phyloP scores from a whole-genome alignment of 2,113 vertebrate genomes.

The Rhizomys pruinosus region DNA sequence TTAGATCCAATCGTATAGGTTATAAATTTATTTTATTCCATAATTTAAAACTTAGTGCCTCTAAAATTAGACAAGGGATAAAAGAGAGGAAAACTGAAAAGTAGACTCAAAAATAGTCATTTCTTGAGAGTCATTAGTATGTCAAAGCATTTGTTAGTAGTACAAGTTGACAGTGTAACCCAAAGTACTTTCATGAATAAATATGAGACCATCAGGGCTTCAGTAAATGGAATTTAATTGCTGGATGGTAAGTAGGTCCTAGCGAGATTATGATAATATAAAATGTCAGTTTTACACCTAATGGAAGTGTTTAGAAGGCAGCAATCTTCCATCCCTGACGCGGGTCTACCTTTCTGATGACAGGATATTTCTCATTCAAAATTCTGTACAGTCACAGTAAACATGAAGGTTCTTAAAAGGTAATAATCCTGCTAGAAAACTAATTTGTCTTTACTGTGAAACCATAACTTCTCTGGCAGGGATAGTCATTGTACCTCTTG shows the following conservation, averaged over 20 bases:
- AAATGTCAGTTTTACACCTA: constrained; percentile 75
- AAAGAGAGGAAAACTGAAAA: constrained; percentile 20
- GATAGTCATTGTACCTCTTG: neutral
- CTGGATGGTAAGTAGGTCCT: constrained; percentile 67
- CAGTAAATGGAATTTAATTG: constrained; percentile 78
- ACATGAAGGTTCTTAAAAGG: neutral
- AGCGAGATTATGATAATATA: constrained; percentile 62
- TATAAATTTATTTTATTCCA: constrained; percentile 38
- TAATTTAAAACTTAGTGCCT: constrained; percentile 35
- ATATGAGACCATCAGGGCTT: constrained; percentile 67
- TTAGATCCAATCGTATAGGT: neutral
- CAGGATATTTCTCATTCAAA: constrained; percentile 61
- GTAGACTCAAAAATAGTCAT: constrained; percentile 50
- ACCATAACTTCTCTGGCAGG: neutral
- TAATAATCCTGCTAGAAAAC: constrained; percentile 53
- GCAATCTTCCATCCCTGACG: constrained; percentile 59
- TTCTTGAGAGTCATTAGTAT: constrained; percentile 59
- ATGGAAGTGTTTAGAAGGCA: constrained; percentile 52
- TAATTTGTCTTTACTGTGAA: constrained; percentile 11
- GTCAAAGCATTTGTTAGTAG: constrained; percentile 78
- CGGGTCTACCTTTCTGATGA: constrained; percentile 58
- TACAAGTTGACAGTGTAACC: constrained; percentile 77
- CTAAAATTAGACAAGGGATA: constrained; percentile 31
- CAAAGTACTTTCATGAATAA: constrained; percentile 77
- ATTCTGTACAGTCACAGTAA: neutral